phyloP scores from a whole-genome alignment of 2,113 vertebrate genomes.

The Climacteris rufus region DNA sequence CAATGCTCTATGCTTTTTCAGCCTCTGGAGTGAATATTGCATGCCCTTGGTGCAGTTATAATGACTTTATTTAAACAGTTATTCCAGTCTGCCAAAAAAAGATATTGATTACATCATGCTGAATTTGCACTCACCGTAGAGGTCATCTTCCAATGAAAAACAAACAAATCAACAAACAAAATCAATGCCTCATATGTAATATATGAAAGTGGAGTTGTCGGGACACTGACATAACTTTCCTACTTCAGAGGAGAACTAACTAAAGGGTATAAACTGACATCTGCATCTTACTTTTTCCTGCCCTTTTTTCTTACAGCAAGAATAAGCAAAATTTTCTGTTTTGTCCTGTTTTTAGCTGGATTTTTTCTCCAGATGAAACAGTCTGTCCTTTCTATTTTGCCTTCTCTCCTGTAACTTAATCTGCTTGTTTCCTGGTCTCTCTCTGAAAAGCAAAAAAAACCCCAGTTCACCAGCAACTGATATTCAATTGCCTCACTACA shows the following conservation, averaged over 20 bases:
- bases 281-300: neutral
- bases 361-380: neutral
- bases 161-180: neutral
- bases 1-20: neutral
- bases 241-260: neutral
- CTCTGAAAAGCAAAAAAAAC: neutral
- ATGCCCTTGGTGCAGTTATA: neutral
- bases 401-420: neutral
- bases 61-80: neutral
- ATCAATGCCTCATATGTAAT: conserved; percentile 28
- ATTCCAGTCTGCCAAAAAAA: conserved; percentile 20
- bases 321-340: neutral
- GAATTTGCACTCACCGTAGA: neutral
- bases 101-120: conserved; percentile 13
- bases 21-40: neutral
- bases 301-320: neutral
- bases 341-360: neutral
- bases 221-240: neutral
- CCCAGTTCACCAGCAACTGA: neutral
- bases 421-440: neutral
- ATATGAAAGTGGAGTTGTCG: neutral
- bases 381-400: neutral
- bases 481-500: neutral
- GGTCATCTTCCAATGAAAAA: conserved; percentile 23
- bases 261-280: neutral